phyloP scores from a whole-genome alignment of 2,888 invertebrate genomes.

The Tachina fera region DNA sequence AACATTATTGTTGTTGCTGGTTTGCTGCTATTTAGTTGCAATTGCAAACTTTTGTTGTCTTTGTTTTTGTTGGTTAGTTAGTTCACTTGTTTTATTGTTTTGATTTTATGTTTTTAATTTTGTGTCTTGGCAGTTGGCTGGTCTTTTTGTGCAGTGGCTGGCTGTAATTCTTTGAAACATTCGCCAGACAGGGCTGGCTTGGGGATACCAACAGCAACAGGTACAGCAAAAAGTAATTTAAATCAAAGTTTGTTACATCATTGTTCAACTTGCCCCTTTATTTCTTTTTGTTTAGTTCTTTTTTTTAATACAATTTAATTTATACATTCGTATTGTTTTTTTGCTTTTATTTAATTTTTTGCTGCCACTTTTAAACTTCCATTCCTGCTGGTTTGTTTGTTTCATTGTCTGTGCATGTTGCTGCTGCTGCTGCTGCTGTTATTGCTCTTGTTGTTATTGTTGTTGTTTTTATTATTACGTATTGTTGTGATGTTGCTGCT shows the following conservation, averaged over 20 bases:
- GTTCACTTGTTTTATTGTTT: conserved; percentile 64
- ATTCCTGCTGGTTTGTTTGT: conserved; percentile 62
- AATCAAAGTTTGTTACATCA: conserved; percentile 78
- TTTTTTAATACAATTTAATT: conserved; percentile 21
- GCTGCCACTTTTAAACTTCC: conserved; percentile 40
- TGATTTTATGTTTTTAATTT: conserved; percentile 27
- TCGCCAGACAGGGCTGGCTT: conserved; percentile 57
- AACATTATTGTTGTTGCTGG: conserved; percentile 53
- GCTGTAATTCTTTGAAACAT: conserved; percentile 33
- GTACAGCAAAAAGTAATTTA: conserved; percentile 71
- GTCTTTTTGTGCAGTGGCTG: conserved; percentile 24
- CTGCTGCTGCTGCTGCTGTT: conserved; percentile 23
- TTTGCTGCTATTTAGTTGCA: conserved; percentile 14
- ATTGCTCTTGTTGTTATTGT: neutral
- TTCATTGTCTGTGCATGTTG: conserved; percentile 54
- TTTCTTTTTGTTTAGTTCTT: conserved; percentile 48
- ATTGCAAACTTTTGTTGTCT: conserved; percentile 10
- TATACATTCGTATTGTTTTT: conserved; percentile 3
- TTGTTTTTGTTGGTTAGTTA: conserved; percentile 25
- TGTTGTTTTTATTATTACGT: conserved; percentile 55
- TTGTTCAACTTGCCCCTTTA: conserved; percentile 71
- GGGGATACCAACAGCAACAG: conserved; percentile 60
- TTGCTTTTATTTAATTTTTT: conserved; percentile 24
- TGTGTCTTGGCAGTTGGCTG: conserved; percentile 19
- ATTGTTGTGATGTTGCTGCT: conserved; percentile 56